These are phyloP conservation scores for Procambarus virginalis DNA, from an alignment of 1,140 invertebrate species.

Conservation along the genomic window DNA sequence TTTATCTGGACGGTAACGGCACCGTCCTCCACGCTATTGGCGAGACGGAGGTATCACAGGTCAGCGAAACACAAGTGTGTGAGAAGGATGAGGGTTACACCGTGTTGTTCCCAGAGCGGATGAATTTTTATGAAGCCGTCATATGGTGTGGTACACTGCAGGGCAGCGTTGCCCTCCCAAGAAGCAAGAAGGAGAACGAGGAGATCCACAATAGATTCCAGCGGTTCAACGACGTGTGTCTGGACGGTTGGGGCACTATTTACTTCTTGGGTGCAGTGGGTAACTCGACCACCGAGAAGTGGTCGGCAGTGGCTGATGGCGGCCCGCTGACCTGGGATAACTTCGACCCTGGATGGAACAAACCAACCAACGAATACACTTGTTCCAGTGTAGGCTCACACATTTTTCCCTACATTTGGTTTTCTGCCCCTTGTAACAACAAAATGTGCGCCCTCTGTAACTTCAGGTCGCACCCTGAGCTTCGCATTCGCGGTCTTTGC, in stretches of 20 bases:
- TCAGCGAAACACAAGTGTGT: background rate
- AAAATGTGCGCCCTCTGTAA: conserved; percentile 19
- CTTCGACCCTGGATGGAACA: background rate
- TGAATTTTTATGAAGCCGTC: background rate
- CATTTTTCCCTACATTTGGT: conserved; percentile 7
- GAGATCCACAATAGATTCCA: conserved; percentile 4
- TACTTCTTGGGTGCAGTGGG: background rate
- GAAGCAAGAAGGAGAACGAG: background rate
- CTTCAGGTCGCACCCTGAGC: background rate
- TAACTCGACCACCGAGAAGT: background rate
- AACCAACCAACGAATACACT: background rate
- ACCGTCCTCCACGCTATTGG: background rate
- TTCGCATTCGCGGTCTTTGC: conserved; percentile 21
- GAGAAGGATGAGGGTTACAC: background rate
- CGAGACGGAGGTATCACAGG: background rate
- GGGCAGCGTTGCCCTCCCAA: conserved; percentile 1
- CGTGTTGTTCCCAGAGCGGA: conserved; percentile 18
- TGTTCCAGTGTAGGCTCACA: background rate
- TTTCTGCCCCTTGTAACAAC: background rate
- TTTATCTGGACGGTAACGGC: background rate
- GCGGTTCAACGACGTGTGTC: conserved; percentile 16
- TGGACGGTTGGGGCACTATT: background rate
- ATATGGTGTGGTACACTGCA: background rate
- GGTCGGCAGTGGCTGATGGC: background rate
- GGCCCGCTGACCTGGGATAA: background rate